phyloP scores from a whole-genome alignment of 2,797 vertebrate species.

The Picus viridis region DNA sequence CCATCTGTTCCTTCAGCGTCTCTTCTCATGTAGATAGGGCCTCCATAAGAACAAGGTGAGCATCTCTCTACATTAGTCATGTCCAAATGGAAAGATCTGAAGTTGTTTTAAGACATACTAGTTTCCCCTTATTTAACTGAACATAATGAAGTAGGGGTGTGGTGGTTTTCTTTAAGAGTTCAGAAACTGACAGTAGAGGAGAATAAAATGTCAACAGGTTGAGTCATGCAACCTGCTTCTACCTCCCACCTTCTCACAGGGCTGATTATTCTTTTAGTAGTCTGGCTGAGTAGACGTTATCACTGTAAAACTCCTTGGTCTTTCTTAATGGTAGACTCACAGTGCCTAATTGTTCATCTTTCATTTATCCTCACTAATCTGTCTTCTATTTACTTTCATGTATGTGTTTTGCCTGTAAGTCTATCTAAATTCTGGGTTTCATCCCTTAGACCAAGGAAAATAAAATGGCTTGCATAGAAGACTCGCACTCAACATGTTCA shows the following conservation, averaged over 20 bases:
- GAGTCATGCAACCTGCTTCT: not conserved
- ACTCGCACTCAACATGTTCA: not conserved
- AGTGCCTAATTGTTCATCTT: not conserved
- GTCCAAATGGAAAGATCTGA: not conserved
- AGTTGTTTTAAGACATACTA: not conserved
- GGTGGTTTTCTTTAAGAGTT: not conserved
- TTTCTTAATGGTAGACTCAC: not conserved
- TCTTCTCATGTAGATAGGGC: not conserved
- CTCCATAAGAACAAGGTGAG: not conserved
- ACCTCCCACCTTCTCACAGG: not conserved
- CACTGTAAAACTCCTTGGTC: not conserved
- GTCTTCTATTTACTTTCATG: not conserved
- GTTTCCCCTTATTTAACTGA: not conserved
- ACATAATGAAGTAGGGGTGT: not conserved
- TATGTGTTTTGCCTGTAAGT: not conserved
- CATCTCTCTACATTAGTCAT: not conserved
- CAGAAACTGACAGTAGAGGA: not conserved
- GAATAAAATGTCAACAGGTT: not conserved
- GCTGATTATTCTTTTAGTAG: not conserved
- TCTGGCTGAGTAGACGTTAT: not conserved
- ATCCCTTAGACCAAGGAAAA: not conserved
- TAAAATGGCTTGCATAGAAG: not conserved
- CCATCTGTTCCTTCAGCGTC: not conserved
- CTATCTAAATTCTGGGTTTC: not conserved
- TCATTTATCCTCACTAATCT: not conserved